These are phyloP conservation scores for Cacoxenus indagator DNA, from an alignment of 2,888 invertebrate species.

Conservation along the genomic window DNA sequence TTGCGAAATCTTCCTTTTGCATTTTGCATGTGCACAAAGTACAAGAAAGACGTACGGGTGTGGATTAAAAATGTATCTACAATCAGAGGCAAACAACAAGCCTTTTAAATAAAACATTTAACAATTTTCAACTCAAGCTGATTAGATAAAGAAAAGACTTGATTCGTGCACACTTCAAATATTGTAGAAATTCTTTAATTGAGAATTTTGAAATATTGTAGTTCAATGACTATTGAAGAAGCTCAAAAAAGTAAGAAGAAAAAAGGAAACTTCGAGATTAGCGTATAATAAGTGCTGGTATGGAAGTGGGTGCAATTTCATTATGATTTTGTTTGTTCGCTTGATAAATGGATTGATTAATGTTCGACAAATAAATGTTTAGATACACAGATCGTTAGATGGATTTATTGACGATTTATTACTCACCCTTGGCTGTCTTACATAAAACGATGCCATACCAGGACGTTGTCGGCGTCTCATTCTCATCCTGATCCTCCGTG, in stretches of 20 bases:
- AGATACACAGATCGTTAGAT: background rate
- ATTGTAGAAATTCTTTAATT: background rate
- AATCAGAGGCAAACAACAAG: background rate
- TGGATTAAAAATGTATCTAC: background rate
- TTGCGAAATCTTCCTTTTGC: no score
- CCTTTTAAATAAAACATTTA: background rate
- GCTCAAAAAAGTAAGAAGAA: no score
- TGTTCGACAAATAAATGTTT: background rate
- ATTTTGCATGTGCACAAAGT: no score
- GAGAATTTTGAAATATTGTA: background rate
- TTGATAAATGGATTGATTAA: background rate
- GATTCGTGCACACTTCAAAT: no score
- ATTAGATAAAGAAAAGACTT: no score
- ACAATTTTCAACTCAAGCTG: no score
- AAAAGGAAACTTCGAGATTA: no score
- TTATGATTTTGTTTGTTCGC: no score
- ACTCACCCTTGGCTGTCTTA: constrained; percentile 79
- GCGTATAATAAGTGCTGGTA: no score
- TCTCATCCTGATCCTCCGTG: constrained; percentile 65
- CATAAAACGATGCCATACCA: constrained; percentile 80
- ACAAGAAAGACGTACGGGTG: no score
- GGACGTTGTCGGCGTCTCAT: constrained; percentile 66
- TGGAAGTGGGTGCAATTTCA: no score
- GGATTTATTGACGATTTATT: background rate
- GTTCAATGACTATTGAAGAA: background rate